These are phyloP conservation scores for Alentia gelatinosa DNA, from an alignment of 2,888 invertebrate species.

Conservation along the genomic window DNA sequence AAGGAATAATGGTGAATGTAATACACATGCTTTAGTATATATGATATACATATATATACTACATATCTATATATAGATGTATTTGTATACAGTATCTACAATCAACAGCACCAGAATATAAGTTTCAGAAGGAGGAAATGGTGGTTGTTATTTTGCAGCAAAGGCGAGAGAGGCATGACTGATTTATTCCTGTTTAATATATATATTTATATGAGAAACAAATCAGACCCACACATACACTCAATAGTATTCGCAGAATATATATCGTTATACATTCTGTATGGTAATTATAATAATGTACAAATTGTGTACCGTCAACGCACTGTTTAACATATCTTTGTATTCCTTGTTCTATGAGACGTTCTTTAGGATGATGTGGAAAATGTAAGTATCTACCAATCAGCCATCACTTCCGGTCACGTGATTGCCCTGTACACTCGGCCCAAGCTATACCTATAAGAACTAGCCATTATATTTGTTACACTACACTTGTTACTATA, in stretches of 20 bases:
- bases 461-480: not conserved
- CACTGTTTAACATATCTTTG: not conserved
- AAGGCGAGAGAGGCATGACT: slow-evolving; percentile 29
- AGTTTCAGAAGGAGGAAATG: slow-evolving; percentile 20
- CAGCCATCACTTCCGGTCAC: not conserved
- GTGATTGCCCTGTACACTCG: not conserved
- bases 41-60: slow-evolving; percentile 18
- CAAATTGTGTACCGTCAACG: not conserved
- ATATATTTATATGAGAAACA: not conserved
- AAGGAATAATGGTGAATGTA: slow-evolving; percentile 45
- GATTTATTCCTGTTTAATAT: not conserved
- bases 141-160: slow-evolving; percentile 41
- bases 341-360: not conserved
- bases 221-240: slow-evolving; percentile 7
- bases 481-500: not conserved
- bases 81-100: slow-evolving; percentile 43
- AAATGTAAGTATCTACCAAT: not conserved
- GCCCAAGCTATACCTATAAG: not conserved
- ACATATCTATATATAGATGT: slow-evolving; percentile 31
- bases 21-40: slow-evolving; percentile 40
- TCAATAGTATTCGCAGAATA: slow-evolving; percentile 13
- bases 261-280: not conserved
- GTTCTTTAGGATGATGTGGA: not conserved
- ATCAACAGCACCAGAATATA: slow-evolving; percentile 35
- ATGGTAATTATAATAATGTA: not conserved